Evolutionary conservation across 92 coral and sea anemone genomes (phyloP), one percentile per base, ranked within the genome.

Genomic region (Phenganax stokvisi): DNA sequence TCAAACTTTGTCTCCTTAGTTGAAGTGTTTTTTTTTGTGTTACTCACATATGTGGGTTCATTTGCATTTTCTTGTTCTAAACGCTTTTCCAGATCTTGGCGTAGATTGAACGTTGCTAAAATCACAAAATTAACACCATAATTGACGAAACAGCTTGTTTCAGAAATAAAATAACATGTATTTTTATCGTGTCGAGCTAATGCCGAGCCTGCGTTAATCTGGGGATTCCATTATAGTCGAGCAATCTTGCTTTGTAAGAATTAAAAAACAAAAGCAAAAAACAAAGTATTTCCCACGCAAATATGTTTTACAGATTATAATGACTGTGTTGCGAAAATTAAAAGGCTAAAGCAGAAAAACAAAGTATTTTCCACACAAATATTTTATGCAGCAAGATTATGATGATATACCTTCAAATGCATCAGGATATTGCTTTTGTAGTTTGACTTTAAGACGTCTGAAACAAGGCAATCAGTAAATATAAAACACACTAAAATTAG

Each of bases 361-460:
- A 37, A 37, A 37, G 47, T 5, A 37, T 37, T 37, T 37, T 2
- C 47, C 47, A 37, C 47, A 37, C 16, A 68, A 68, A 30, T n/a
- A 64, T 64, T 9, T 64, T 0, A 17, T 64, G 1, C 11, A 64
- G 37, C 9, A 62, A 15, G 28, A n/a, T 6, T 28, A 17, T 6
- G 28, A 4, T 17, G 13, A 56, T 11, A 57, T 77, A 91, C 98
- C 96, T 54, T 84, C 72, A 82, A 94, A 94, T 20, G 97, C 97
- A 70, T 85, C 83, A 12, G 88, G 94, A 80, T 92, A 89, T 51
- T 91, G 94, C 83, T 90, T 94, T 61, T 87, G 57, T 55, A 94
- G 89, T 86, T 88, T 94, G 15, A 86, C 74, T 73, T 94, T 94
- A 6, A 94, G 85, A 57, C 77, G 89, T 76, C 96, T 91, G 81